Percentiles rank a stretch among this genome's conserved stretches.
phyloP scores from a whole-genome alignment of 1,140 invertebrate species.

The Camponotus pennsylvanicus region DNA sequence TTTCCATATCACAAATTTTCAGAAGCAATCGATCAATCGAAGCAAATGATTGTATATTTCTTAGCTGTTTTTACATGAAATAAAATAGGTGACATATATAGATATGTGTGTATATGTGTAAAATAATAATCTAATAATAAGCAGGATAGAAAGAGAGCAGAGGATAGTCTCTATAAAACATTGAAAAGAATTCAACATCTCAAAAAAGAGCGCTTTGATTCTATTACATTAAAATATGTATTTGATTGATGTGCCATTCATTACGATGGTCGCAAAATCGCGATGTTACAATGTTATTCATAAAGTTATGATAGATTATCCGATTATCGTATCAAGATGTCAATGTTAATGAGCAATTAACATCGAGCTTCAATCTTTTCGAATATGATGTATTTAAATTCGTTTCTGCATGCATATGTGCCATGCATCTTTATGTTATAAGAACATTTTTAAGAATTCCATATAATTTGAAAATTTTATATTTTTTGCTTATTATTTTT shows the following conservation, averaged over 20 bases:
- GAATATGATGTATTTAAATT: not conserved
- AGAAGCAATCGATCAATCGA: not conserved
- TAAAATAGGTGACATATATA: not conserved
- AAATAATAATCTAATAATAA: constrained; percentile 7
- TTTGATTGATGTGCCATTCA: not conserved
- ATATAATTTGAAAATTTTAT: not conserved
- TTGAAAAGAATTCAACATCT: not conserved
- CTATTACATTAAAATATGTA: constrained; percentile 19
- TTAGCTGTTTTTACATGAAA: not conserved
- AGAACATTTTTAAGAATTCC: not conserved
- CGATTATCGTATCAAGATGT: not conserved
- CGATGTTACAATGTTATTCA: not conserved
- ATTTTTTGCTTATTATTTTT: not conserved
- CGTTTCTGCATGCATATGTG: not conserved
- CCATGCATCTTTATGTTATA: not conserved
- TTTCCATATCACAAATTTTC: not conserved
- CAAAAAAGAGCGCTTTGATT: constrained; percentile 7
- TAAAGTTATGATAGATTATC: constrained; percentile 19
- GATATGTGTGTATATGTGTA: not conserved
- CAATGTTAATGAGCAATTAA: constrained; percentile 31
- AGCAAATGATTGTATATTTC: not conserved
- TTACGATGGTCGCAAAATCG: not conserved
- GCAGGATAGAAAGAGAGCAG: not conserved
- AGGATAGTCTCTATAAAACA: not conserved
- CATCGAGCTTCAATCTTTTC: not conserved